Base-by-base conservation (phyloP, 30 jellyfish, hydroid and myxozoan species). In the Phacellophora camtschatica region DNA sequence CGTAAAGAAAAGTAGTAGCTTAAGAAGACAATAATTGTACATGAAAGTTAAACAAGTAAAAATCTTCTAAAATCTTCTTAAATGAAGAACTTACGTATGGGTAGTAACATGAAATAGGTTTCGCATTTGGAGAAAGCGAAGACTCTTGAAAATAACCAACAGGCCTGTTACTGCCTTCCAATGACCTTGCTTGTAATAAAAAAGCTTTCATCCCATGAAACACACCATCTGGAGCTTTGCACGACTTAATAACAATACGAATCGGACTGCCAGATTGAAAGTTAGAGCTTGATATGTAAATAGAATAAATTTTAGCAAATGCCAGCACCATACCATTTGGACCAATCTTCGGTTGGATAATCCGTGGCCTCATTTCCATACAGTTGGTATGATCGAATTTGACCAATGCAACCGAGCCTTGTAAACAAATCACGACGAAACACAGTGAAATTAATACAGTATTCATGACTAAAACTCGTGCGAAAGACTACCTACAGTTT, bases 131-230 rank as follows among this genome's bases (percentile, higher is more conserved):
- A 41, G 50, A 74, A 30, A 72, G 33, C 3, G 70, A 51, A 5
- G 85, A 22, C 9, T 37, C 53, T 41, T 72, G 50, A 63, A 72
- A 72, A 39, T 72, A 31, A 5, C 85, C 85, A 31, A 72, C 51
- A 12, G 85, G 85, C 20, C 51, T 25, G 54, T 49, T 49, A 29
- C 54, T 72, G 63, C 65, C 53, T 15, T 55, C 85, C 65, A 72
- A 55, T 2, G 62, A 30, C 34, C 85, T 54, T 19, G 85, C 85
- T 51, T 72, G 85, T 63, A 72, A 61, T 4, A 72, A 45, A 51
- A 72, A 72, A 39, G 85, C 85, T 53, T 72, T 72, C 85, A 72
- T 48, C 9, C 85, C 85, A 18, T 55, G 73, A 23, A 72, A 46
- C 20, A 48, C 61, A 5, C 85, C 85, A 22, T 51, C 64, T 30